Conservation (phyloP, 2,888 invertebrate species). For the Torymus texanus region DNA sequence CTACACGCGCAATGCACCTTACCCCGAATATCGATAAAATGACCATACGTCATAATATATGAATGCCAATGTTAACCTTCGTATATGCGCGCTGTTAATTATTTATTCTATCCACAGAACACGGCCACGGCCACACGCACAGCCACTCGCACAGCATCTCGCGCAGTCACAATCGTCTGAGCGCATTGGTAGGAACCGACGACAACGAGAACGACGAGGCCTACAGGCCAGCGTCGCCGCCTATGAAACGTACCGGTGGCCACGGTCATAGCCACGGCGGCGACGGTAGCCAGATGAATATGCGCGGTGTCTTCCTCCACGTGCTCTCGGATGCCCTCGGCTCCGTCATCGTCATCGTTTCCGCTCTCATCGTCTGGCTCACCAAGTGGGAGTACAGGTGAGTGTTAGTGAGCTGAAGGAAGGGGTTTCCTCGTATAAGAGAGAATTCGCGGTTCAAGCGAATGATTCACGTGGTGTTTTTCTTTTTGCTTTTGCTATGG, state of each 20-base stretch:
- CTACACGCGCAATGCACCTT: too few species aligned
- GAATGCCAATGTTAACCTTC: too few species aligned
- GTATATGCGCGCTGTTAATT: too few species aligned
- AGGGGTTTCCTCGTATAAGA: too few species aligned
- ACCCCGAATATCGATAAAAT: too few species aligned
- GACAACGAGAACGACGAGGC: slow-evolving; percentile 85
- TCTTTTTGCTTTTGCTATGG: too few species aligned
- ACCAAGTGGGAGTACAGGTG: slow-evolving; percentile 87
- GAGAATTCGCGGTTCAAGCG: too few species aligned
- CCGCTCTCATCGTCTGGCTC: slow-evolving; percentile 87
- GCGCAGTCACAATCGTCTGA: slow-evolving; percentile 78
- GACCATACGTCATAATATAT: too few species aligned
- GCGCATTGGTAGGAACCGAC: slow-evolving; percentile 81
- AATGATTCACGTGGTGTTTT: too few species aligned
- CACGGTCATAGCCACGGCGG: slow-evolving; percentile 78
- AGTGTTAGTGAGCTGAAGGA: slow-evolving; percentile 41
- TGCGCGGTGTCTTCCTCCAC: slow-evolving; percentile 99
- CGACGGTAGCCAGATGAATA: slow-evolving; percentile 93
- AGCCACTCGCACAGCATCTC: slow-evolving; percentile 80
- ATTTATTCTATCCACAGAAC: slow-evolving; percentile 77
- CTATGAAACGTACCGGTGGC: slow-evolving; percentile 64
- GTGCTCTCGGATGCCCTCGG: slow-evolving; percentile 98
- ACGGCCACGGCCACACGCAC: slow-evolving; percentile 82
- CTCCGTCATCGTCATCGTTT: slow-evolving; percentile 92
- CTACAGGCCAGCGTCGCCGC: slow-evolving; percentile 70